phyloP scores from a whole-genome alignment of 1,140 invertebrate species.

The Papilio polytes region DNA sequence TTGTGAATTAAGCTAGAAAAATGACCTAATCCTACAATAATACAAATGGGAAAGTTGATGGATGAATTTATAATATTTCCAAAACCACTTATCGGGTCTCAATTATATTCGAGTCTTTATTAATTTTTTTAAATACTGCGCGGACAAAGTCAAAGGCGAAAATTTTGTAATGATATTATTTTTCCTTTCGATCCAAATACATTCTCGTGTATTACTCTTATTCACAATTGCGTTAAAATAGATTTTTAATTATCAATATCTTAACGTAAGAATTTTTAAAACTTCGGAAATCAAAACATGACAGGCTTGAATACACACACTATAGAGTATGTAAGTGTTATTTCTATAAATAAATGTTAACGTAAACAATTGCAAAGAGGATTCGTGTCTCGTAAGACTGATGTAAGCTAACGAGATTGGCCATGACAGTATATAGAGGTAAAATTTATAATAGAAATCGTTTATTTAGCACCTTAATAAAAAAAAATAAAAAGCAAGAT shows the following conservation, averaged over 20 bases:
- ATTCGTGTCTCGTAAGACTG: constrained; percentile 42
- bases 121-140: no score
- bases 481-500: background rate
- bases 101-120: no score
- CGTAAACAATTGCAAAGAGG: constrained; percentile 43
- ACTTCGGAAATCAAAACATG: background rate
- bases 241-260: background rate
- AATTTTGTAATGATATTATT: background rate
- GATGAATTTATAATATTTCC: no score
- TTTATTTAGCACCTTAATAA: background rate
- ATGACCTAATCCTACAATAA: no score
- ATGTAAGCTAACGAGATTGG: constrained; percentile 57
- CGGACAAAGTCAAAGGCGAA: no score
- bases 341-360: constrained; percentile 11
- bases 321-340: background rate
- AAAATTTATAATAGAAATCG: background rate
- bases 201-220: background rate
- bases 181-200: background rate
- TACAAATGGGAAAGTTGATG: no score
- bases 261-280: background rate
- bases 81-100: no score
- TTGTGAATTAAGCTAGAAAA: no score
- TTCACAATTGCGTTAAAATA: background rate
- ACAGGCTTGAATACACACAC: background rate
- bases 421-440: constrained; percentile 46